Conservation (phyloP, 1,140 invertebrate species). For the Leptinotarsa texana region DNA sequence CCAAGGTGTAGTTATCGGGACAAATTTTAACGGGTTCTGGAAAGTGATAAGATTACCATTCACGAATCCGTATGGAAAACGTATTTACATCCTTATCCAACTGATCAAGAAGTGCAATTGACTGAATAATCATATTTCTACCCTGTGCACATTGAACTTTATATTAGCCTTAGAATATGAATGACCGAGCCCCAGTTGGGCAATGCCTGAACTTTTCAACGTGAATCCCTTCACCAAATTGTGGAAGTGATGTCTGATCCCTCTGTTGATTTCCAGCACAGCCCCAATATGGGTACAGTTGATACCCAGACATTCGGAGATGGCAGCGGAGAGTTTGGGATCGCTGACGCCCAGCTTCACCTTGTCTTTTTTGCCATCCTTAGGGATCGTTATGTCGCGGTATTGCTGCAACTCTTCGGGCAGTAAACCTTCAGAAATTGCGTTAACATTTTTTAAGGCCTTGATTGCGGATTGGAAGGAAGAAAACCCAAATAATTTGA, state of each 20-base stretch:
- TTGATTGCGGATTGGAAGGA: slow-evolving; percentile 94
- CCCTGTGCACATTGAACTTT: slow-evolving; percentile 98
- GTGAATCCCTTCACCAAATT: slow-evolving; percentile 91
- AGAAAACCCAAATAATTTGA: slow-evolving; percentile 85
- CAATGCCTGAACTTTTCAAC: slow-evolving; percentile 78
- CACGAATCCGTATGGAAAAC: slow-evolving; percentile 94
- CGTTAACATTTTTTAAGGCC: slow-evolving; percentile 95
- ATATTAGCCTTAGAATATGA: slow-evolving; percentile 96
- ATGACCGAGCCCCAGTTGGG: slow-evolving; percentile 97
- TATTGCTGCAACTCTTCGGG: slow-evolving; percentile 90
- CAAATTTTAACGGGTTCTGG: slow-evolving; percentile 97
- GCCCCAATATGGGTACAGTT: slow-evolving; percentile 82
- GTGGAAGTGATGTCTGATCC: slow-evolving; percentile 88
- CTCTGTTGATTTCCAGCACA: slow-evolving; percentile 88
- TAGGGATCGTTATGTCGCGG: slow-evolving; percentile 85
- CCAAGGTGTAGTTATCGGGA: slow-evolving; percentile 93
- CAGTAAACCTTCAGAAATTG: slow-evolving; percentile 93
- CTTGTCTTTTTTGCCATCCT: slow-evolving; percentile 78
- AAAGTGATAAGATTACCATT: slow-evolving; percentile 97
- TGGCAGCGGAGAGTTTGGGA: slow-evolving; percentile 86
- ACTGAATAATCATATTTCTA: slow-evolving; percentile 99
- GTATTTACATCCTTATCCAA: slow-evolving; percentile 99
- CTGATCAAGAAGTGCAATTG: slow-evolving; percentile 95
- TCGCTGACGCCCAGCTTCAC: slow-evolving; percentile 85
- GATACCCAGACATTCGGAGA: slow-evolving; percentile 80